A percentile compares a stretch with the other conserved stretches of the same genome.
Conservation (phyloP, 2,888 invertebrate species). For the Baccha elongata region DNA sequence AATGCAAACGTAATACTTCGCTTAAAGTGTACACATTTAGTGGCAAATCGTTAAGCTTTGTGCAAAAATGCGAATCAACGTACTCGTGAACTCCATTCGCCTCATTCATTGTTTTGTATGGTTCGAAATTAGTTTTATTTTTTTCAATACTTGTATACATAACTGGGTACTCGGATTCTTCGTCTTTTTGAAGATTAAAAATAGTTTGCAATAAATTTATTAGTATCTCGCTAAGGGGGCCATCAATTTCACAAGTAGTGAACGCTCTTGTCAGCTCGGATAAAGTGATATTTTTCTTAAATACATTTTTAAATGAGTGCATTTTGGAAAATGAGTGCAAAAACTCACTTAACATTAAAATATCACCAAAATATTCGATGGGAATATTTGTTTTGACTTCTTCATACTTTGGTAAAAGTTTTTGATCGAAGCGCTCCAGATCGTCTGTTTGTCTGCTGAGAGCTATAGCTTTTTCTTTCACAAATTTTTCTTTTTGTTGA, state of each 20-base stretch:
- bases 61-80: constrained; percentile 89
- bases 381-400: constrained; percentile 89
- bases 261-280: constrained; percentile 90
- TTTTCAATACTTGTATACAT: constrained; percentile 71
- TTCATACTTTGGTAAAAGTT: constrained; percentile 89
- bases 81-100: constrained; percentile 89
- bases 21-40: constrained; percentile 94
- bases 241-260: constrained; percentile 89
- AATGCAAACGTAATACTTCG: constrained; percentile 93
- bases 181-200: constrained; percentile 92
- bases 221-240: constrained; percentile 92
- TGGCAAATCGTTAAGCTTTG: constrained; percentile 89
- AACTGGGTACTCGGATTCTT: constrained; percentile 87
- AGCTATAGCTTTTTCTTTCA: constrained; percentile 83
- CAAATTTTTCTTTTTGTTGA: constrained; percentile 81
- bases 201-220: constrained; percentile 91
- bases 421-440: constrained; percentile 94
- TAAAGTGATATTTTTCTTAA: constrained; percentile 87
- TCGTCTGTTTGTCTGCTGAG: constrained; percentile 88
- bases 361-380: constrained; percentile 91
- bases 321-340: constrained; percentile 91
- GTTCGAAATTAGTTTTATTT: constrained; percentile 74
- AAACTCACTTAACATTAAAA: constrained; percentile 94
- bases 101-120: constrained; percentile 84
- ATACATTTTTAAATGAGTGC: constrained; percentile 89